A percentile compares a stretch with the other conserved stretches of the same genome.
Evolutionary conservation across 2,797 vertebrate genomes (phyloP).

Genomic region (Momotus momota): DNA sequence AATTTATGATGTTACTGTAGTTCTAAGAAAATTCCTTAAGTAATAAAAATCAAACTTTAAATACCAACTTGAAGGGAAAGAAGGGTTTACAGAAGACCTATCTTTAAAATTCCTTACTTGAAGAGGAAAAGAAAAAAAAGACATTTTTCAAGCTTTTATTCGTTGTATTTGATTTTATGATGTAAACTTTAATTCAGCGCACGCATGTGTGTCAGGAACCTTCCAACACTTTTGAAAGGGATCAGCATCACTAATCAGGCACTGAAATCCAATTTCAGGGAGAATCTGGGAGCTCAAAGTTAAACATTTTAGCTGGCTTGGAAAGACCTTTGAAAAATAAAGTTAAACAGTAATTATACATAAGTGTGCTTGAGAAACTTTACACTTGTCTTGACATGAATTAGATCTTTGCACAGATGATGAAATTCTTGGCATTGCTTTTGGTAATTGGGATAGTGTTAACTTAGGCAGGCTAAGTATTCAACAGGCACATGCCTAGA

Average conservation of each 20-base stretch:
- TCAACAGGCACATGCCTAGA: constrained; percentile 53
- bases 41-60: constrained; percentile 5
- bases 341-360: constrained; percentile 56
- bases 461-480: constrained; percentile 38
- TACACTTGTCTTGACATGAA: constrained; percentile 69
- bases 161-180: constrained; percentile 3
- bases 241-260: constrained; percentile 41
- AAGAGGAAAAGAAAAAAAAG: background rate
- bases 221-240: constrained; percentile 11
- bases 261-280: constrained; percentile 37
- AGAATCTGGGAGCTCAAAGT: constrained; percentile 26
- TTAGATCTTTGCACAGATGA: constrained; percentile 50
- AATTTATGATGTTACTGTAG: background rate
- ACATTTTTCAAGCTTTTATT: background rate
- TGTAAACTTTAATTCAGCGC: constrained; percentile 7
- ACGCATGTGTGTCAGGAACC: background rate
- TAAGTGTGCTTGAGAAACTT: constrained; percentile 62
- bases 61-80: background rate
- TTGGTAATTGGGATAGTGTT: constrained; percentile 51
- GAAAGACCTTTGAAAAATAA: constrained; percentile 57
- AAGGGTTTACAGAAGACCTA: background rate
- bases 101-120: background rate
- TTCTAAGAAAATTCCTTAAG: background rate
- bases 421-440: constrained; percentile 64
- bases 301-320: background rate